Evolutionary conservation across 2,888 invertebrate species (phyloP).

Genomic region (Gasteruption jaculator): DNA sequence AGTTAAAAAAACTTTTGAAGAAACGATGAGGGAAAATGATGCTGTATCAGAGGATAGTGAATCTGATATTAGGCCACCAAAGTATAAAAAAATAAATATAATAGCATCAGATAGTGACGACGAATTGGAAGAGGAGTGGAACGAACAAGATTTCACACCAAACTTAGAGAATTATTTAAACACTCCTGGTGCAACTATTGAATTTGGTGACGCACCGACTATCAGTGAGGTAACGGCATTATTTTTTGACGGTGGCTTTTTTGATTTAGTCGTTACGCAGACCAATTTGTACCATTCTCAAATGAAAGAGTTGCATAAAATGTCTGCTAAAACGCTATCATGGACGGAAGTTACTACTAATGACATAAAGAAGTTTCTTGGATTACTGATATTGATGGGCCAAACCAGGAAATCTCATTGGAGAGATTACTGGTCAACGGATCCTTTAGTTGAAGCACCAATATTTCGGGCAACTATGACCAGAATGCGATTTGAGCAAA

Average conservation of each 20-base stretch:
- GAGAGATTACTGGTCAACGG: slow-evolving; percentile 14
- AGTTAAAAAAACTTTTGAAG: slow-evolving; percentile 10
- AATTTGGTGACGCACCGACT: background rate
- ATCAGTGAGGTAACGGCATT: slow-evolving; percentile 5
- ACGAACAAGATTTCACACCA: slow-evolving; percentile 10
- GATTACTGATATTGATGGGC: slow-evolving; percentile 14
- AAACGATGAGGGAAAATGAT: slow-evolving; percentile 7
- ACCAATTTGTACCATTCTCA: slow-evolving; percentile 12
- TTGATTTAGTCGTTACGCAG: slow-evolving; percentile 12
- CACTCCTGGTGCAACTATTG: slow-evolving; percentile 7
- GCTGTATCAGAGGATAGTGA: slow-evolving; percentile 10
- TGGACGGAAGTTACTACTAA: slow-evolving; percentile 11
- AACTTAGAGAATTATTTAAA: slow-evolving; percentile 9
- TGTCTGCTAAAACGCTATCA: slow-evolving; percentile 9
- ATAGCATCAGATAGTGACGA: slow-evolving; percentile 10
- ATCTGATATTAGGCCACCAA: slow-evolving; percentile 11
- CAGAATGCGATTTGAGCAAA: slow-evolving; percentile 10
- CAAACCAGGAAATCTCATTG: slow-evolving; percentile 10
- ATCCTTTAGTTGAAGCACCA: slow-evolving; percentile 11
- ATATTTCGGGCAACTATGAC: slow-evolving; percentile 9
- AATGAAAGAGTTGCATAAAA: slow-evolving; percentile 11
- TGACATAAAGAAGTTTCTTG: slow-evolving; percentile 15
- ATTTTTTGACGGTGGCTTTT: slow-evolving; percentile 10
- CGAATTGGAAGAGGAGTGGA: slow-evolving; percentile 12
- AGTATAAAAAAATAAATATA: slow-evolving; percentile 9